Base-by-base conservation (phyloP, 30 jellyfish, hydroid and myxozoan genomes). In the Mastigias papua region DNA sequence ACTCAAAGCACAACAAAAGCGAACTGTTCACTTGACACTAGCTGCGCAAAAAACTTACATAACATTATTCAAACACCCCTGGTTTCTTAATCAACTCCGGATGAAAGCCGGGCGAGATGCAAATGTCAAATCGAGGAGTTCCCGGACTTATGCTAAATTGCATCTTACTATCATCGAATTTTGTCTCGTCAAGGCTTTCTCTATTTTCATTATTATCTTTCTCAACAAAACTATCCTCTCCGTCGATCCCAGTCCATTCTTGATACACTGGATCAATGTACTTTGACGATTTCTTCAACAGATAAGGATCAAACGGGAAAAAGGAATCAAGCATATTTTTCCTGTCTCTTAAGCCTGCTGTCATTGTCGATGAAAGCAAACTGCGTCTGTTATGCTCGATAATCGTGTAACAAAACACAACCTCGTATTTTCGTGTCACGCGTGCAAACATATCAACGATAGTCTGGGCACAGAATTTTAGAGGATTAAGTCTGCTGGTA, bases 381-480 rank as follows among this genome's bases (percentile, higher is more conserved):
- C 84, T 83, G 21, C 98, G 95, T 31, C 79, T 87, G 80, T 93
- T 93, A 19, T 91, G 95, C 61, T 93, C 98, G 28, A 93, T 93
- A n/a, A 88, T 82, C 64, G 97, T 93, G 93, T 93, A 93, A 81
- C 98, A 93, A 68, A 93, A 93, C 77, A 87, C 98, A 62, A 93
- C 68, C 70, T 93, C 97, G 89, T 93, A 89, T 82, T 77, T 85
- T 21, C 98, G 93, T 34, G 98, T 86, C 31, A 93, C 80, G 48
- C 98, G 90, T 30, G 98, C 98, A 69, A 93, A 93, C 97, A 93
- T 86, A 58, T 82, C 93, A 17, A 87, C 98, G 57, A 93, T 73
- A 15, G 98, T 48, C 19, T 90, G 73, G 48, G 91, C 60, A 77
- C 98, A 93, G 64, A 93, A 93, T 70, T 69, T 73, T 84, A 93